Percentiles rank a stretch among this genome's conserved stretches.
Conservation (phyloP, 2,113 vertebrate genomes). For the Oophaga pumilio region DNA sequence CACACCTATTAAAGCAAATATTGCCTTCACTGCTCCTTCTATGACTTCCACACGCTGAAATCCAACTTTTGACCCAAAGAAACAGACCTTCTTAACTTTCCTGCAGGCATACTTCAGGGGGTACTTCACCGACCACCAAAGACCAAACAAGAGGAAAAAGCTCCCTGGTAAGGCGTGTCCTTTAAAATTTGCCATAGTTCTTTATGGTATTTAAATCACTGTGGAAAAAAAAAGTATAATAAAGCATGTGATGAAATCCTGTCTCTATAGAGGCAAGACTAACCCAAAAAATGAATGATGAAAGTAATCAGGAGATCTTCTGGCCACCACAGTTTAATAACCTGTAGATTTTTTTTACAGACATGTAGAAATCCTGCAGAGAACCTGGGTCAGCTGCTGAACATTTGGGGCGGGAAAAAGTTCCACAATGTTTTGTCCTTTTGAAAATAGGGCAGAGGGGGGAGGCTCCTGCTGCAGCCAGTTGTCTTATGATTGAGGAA, state of each 20-base stretch:
- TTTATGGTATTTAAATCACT: conserved; percentile 55
- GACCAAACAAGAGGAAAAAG: conserved; percentile 84
- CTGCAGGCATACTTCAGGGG: conserved; percentile 82
- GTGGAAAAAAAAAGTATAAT: conserved; percentile 40
- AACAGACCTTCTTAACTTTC: conserved; percentile 82
- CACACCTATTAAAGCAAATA: conserved; percentile 86
- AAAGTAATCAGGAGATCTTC: too few relatives aligned
- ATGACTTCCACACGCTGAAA: conserved; percentile 84
- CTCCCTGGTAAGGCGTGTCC: conserved; percentile 90
- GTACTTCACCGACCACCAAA: conserved; percentile 90
- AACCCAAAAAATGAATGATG: too few relatives aligned
- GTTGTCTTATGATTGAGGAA: too few relatives aligned
- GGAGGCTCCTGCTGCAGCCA: too few relatives aligned
- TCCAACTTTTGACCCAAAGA: conserved; percentile 76
- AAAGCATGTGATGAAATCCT: background rate
- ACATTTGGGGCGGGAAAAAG: too few relatives aligned
- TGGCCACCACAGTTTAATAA: too few relatives aligned
- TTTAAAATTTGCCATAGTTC: conserved; percentile 88
- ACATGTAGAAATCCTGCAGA: too few relatives aligned
- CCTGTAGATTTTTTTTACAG: too few relatives aligned
- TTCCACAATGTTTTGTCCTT: too few relatives aligned
- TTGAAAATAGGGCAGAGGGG: too few relatives aligned
- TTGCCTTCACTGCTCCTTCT: conserved; percentile 76
- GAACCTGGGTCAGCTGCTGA: too few relatives aligned
- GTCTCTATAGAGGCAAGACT: background rate